These are phyloP conservation scores for Dolichoris vasculosae DNA, from an alignment of 1,140 invertebrate genomes.

Conservation along the genomic window DNA sequence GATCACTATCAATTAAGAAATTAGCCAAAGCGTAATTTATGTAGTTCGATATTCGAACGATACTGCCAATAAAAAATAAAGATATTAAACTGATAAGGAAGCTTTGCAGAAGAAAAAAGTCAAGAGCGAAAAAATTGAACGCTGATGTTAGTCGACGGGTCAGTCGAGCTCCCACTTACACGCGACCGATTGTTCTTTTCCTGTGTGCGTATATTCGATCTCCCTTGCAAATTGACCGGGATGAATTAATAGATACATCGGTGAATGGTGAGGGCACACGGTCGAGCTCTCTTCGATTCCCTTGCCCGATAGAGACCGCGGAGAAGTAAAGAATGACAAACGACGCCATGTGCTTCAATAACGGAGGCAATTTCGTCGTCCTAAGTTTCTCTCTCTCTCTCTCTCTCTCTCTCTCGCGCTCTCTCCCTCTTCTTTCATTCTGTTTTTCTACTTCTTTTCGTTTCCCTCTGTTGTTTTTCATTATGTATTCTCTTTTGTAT, in stretches of 20 bases:
- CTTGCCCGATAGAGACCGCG: conserved; percentile 24
- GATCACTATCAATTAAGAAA: conserved; percentile 3
- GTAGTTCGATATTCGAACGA: background rate
- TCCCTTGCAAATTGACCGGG: conserved; percentile 51
- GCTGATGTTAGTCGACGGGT: conserved; percentile 28
- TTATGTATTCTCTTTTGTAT: conserved; percentile 12
- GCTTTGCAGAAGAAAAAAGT: background rate
- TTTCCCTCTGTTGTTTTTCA: background rate
- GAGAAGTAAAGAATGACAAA: conserved; percentile 47
- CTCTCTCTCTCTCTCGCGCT: background rate
- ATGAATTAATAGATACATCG: conserved; percentile 54
- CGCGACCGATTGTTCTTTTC: conserved; percentile 45
- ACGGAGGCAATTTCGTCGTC: conserved; percentile 46
- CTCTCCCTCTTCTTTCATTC: background rate
- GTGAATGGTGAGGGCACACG: conserved; percentile 22
- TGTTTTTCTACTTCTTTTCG: background rate
- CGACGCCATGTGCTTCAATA: conserved; percentile 51
- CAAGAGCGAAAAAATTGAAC: background rate
- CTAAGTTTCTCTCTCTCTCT: background rate
- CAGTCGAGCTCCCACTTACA: conserved; percentile 7
- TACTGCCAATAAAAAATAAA: conserved; percentile 14
- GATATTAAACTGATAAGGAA: background rate
- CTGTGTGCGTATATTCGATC: conserved; percentile 19
- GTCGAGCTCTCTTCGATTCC: conserved; percentile 29
- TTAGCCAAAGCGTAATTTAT: conserved; percentile 4